Evolutionary conservation across 2,888 invertebrate species (phyloP).

Genomic region (Ophion ellenae): DNA sequence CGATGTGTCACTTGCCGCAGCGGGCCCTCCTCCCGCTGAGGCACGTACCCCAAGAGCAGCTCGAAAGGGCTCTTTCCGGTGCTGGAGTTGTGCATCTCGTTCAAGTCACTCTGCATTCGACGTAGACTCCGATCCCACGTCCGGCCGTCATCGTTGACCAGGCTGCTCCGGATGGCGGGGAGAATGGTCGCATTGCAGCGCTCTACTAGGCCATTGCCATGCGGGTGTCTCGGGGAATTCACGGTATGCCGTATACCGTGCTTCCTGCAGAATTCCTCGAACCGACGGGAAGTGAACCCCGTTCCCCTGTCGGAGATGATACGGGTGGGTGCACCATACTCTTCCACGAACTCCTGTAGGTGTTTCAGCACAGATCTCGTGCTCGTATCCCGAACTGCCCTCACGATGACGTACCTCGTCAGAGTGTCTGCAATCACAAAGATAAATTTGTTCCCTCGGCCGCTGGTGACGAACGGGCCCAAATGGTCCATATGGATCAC

Average conservation of each 20-base stretch:
- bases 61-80: constrained; percentile 64
- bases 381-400: constrained; percentile 1
- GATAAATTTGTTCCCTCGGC: constrained; percentile 18
- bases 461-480: constrained; percentile 19
- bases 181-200: constrained; percentile 58
- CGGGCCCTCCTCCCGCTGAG: background rate
- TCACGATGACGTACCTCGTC: background rate
- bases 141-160: constrained; percentile 13
- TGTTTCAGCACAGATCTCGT: background rate
- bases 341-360: constrained; percentile 53
- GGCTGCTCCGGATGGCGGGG: constrained; percentile 37
- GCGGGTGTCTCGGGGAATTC: constrained; percentile 60
- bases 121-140: constrained; percentile 12
- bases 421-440: constrained; percentile 23
- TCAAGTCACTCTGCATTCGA: constrained; percentile 61
- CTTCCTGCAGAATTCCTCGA: constrained; percentile 21
- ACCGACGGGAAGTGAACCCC: constrained; percentile 43
- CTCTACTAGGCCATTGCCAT: constrained; percentile 62
- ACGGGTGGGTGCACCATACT: constrained; percentile 55
- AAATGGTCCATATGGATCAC: background rate
- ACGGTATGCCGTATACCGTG: constrained; percentile 55
- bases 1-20: too few species aligned
- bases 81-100: constrained; percentile 58
- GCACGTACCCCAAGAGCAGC: constrained; percentile 54
- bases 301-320: constrained; percentile 39